phyloP scores from a whole-genome alignment of 2,797 vertebrate genomes.

The Parotocinclus haroldoi region DNA sequence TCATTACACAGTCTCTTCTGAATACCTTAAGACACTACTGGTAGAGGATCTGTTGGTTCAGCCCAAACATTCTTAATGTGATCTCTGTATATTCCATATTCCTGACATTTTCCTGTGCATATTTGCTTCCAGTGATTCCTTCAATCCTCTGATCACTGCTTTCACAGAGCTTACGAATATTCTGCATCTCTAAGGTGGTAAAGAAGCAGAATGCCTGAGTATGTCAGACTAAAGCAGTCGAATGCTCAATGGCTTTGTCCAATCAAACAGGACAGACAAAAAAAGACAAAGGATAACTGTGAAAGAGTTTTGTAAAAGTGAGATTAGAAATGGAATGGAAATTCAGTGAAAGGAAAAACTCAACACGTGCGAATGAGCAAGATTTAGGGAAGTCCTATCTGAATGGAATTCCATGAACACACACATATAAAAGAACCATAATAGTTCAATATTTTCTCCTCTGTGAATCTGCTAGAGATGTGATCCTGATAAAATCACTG shows the following conservation, averaged over 20 bases:
- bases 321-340: constrained; percentile 10
- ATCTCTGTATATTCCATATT: neutral
- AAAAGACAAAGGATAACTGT: constrained; percentile 7
- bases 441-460: neutral
- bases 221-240: neutral
- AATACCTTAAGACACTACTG: constrained; percentile 34
- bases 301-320: neutral
- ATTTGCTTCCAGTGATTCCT: too few species aligned
- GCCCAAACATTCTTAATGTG: constrained; percentile 9
- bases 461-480: neutral
- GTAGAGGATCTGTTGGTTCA: constrained; percentile 3
- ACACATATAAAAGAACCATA: neutral
- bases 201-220: neutral
- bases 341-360: constrained; percentile 1
- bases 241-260: neutral
- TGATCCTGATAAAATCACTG: too few species aligned
- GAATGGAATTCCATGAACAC: neutral
- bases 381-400: neutral
- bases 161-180: too few species aligned
- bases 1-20: constrained; percentile 58
- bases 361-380: neutral
- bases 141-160: too few species aligned
- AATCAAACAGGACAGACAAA: neutral
- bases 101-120: too few species aligned
- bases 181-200: too few species aligned